These are phyloP conservation scores for Bolborhynchus lineola DNA, from an alignment of 2,113 vertebrate genomes.

Conservation along the genomic window DNA sequence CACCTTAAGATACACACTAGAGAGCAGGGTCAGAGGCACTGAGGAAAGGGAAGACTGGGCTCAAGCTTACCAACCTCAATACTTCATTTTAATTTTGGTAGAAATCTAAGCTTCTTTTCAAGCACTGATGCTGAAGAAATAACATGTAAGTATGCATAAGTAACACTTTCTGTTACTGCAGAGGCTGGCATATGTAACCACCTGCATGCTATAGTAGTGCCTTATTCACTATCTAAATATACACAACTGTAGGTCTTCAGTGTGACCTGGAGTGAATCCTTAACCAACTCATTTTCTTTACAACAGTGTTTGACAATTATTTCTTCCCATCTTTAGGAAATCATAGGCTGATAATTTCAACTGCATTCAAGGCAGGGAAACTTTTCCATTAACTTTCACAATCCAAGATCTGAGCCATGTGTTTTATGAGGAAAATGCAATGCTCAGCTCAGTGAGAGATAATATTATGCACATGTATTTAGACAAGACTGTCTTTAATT, in stretches of 20 bases:
- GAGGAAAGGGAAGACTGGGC: background rate
- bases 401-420: background rate
- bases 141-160: background rate
- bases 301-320: background rate
- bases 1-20: background rate
- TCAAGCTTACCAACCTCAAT: background rate
- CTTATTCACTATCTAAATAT: background rate
- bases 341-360: background rate
- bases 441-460: background rate
- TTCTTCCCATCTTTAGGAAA: background rate
- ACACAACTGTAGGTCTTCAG: background rate
- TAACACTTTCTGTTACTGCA: background rate
- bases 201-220: background rate
- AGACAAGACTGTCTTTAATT: background rate
- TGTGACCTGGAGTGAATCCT: background rate
- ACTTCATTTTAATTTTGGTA: background rate
- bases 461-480: slow-evolving; percentile 1
- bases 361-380: background rate
- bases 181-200: background rate
- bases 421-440: background rate
- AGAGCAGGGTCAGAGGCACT: background rate
- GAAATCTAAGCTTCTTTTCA: background rate
- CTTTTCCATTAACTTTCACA: background rate
- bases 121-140: background rate
- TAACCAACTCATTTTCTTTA: background rate